Conservation (phyloP, 2,113 vertebrate genomes). For the Dolichotis patagonum region DNA sequence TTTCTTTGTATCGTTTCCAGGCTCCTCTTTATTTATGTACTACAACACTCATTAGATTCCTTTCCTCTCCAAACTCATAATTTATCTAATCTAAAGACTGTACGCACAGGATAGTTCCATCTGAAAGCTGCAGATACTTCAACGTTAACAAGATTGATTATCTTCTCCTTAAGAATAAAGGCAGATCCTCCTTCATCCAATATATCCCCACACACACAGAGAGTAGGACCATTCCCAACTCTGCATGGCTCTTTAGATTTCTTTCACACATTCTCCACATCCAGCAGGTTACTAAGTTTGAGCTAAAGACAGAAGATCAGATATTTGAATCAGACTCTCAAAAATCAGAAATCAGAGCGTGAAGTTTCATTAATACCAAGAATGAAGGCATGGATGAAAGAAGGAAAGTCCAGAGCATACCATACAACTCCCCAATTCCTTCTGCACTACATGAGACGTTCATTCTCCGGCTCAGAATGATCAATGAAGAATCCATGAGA, state of each 20-base stretch:
- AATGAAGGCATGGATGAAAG: background rate
- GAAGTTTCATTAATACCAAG: background rate
- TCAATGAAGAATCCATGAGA: background rate
- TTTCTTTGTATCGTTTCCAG: background rate
- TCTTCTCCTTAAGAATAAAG: background rate
- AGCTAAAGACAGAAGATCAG: background rate
- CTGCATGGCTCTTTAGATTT: background rate
- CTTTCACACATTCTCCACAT: background rate
- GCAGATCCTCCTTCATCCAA: background rate
- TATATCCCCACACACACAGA: background rate
- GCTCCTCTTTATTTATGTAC: background rate
- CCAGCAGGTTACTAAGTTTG: background rate
- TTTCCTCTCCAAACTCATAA: background rate
- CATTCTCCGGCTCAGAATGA: background rate
- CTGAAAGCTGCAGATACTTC: background rate
- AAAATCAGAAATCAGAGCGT: background rate
- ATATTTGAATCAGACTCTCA: background rate
- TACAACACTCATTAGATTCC: background rate
- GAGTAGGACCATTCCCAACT: background rate
- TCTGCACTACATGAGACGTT: background rate
- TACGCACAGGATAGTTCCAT: background rate
- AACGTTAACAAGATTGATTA: background rate
- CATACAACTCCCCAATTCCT: background rate
- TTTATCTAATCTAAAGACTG: background rate
- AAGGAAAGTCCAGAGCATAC: background rate